Percentiles rank a stretch among this genome's conserved stretches.
These are phyloP conservation scores for Limanda limanda DNA, from an alignment of 2,113 vertebrate genomes.

Conservation along the genomic window DNA sequence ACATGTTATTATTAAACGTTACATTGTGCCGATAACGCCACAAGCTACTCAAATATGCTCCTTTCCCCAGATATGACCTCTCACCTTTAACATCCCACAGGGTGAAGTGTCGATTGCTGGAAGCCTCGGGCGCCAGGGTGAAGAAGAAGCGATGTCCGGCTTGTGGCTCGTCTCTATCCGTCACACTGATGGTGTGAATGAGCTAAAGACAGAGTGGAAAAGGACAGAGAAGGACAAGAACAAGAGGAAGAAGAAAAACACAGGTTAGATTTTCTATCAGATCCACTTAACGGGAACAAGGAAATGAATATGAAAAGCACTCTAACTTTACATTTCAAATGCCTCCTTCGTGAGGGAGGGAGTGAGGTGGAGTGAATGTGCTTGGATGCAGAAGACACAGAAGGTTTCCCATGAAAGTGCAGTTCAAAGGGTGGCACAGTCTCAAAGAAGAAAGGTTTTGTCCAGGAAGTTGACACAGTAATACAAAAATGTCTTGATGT, in stretches of 20 bases:
- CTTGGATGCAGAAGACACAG: conserved; percentile 40
- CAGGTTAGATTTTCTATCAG: neutral
- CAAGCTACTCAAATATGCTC: neutral
- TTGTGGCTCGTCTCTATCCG: conserved; percentile 95
- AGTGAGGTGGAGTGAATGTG: conserved; percentile 20
- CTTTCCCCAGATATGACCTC: conserved; percentile 23
- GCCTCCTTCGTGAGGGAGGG: conserved; percentile 23
- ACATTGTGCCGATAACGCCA: neutral
- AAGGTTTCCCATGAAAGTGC: conserved; percentile 32
- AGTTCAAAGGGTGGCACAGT: conserved; percentile 40
- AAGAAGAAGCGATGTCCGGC: conserved; percentile 94
- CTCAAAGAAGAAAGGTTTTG: conserved; percentile 32
- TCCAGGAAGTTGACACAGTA: conserved; percentile 37
- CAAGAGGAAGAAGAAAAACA: neutral
- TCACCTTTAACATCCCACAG: conserved; percentile 95
- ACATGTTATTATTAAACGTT: neutral
- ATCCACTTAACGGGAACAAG: conserved; percentile 38
- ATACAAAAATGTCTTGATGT: conserved; percentile 30
- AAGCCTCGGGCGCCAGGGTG: conserved; percentile 89
- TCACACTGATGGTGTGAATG: conserved; percentile 97
- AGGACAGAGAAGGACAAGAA: neutral
- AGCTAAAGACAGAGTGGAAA: conserved; percentile 79
- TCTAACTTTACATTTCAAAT: conserved; percentile 57
- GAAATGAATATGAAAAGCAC: conserved; percentile 40
- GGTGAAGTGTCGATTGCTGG: conserved; percentile 91